These are phyloP conservation scores for Astropecten irregularis DNA, from an alignment of 53 echinoderm and acorn worm species.

Conservation along the genomic window DNA sequence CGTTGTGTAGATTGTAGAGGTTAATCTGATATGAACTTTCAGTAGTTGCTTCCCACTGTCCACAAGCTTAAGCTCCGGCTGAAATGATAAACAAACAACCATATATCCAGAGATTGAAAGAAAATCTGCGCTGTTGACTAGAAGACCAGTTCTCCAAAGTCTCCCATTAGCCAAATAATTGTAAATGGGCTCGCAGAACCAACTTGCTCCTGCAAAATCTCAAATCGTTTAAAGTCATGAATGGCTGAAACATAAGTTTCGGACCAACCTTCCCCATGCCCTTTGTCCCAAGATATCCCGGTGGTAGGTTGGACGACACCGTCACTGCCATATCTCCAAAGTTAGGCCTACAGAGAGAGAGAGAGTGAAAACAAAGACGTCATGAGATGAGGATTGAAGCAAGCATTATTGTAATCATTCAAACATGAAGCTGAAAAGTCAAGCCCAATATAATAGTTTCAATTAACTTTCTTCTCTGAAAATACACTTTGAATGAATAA, in stretches of 20 bases:
- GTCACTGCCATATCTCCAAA: conserved; percentile 69
- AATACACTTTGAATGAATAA: too few relatives aligned
- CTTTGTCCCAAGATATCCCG: conserved; percentile 74
- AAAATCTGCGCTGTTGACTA: too few relatives aligned
- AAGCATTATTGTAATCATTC: too few relatives aligned
- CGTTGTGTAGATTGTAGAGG: conserved; percentile 86
- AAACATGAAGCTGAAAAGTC: background rate
- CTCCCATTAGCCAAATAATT: too few relatives aligned
- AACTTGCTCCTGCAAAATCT: too few relatives aligned
- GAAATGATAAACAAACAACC: too few relatives aligned
- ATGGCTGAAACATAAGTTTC: too few relatives aligned
- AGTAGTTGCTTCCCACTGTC: conserved; percentile 85
- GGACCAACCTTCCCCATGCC: conserved; percentile 50
- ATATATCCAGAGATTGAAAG: too few relatives aligned
- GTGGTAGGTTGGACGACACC: conserved; percentile 72
- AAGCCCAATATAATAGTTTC: background rate
- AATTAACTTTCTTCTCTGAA: background rate
- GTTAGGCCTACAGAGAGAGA: conserved; percentile 32
- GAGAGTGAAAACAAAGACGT: background rate
- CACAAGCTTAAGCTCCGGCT: conserved; percentile 88
- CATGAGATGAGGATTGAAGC: too few relatives aligned
- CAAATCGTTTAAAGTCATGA: too few relatives aligned
- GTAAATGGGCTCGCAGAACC: too few relatives aligned
- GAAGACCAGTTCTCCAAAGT: too few relatives aligned
- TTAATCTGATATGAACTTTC: conserved; percentile 71